phyloP scores from a whole-genome alignment of 2,113 vertebrate species.

The Ameiurus melas region DNA sequence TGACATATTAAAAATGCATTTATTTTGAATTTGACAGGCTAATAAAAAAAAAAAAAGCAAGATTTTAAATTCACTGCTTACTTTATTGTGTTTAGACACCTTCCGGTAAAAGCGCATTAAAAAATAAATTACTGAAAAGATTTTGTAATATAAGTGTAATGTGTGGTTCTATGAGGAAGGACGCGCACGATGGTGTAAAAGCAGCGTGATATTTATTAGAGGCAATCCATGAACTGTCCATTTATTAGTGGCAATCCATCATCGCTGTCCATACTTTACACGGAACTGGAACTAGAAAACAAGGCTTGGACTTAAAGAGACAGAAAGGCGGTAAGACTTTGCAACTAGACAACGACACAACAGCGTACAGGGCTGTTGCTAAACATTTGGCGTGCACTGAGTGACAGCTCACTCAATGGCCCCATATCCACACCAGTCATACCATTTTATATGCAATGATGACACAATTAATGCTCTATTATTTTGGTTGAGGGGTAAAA shows the following conservation, averaged over 20 bases:
- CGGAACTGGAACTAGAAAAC: neutral
- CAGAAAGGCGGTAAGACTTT: neutral
- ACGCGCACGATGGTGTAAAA: neutral
- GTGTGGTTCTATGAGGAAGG: neutral
- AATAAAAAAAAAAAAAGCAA: neutral
- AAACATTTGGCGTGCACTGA: neutral
- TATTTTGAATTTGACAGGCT: neutral
- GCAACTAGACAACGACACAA: neutral
- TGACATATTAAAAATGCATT: neutral
- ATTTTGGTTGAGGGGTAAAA: too few relatives aligned
- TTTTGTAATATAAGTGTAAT: neutral
- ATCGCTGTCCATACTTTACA: neutral
- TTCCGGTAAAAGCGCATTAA: neutral
- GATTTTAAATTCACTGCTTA: neutral
- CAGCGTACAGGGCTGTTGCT: neutral
- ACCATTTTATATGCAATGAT: neutral
- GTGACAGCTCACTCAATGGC: neutral
- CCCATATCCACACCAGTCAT: neutral
- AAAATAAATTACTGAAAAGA: neutral
- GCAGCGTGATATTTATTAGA: neutral
- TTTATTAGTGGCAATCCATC: neutral
- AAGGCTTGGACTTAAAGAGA: neutral
- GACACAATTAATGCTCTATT: too few relatives aligned
- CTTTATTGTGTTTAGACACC: neutral
- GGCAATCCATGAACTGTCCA: neutral